phyloP scores from a whole-genome alignment of 2,797 vertebrate species.

The Graptemys geographica region DNA sequence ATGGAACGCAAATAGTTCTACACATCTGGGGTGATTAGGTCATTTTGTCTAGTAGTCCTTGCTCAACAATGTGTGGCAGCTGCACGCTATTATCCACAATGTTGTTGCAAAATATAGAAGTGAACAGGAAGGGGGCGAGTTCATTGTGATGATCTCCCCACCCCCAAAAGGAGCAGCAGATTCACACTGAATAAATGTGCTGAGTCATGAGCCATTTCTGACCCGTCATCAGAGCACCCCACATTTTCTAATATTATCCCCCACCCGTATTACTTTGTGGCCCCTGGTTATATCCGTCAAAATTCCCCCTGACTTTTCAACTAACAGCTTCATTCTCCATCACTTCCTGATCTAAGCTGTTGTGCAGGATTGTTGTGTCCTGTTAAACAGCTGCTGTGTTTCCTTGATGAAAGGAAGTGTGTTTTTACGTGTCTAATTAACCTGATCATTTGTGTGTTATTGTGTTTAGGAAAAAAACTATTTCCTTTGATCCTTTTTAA shows the following conservation, averaged over 20 bases:
- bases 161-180: background rate
- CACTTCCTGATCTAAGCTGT: background rate
- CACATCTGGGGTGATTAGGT: accelerated
- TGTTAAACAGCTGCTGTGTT: background rate
- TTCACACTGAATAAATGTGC: background rate
- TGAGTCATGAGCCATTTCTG: background rate
- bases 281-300: background rate
- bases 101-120: accelerated
- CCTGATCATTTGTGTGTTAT: background rate
- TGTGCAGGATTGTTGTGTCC: background rate
- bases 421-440: background rate
- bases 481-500: background rate
- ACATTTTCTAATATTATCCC: background rate
- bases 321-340: background rate
- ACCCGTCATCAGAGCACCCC: background rate
- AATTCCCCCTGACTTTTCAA: background rate
- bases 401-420: background rate
- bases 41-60: background rate
- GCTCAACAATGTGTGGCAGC: background rate
- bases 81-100: accelerated
- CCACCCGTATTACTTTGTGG: background rate
- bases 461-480: background rate
- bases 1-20: background rate
- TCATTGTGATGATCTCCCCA: background rate
- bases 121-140: background rate